Evolutionary conservation across 1,140 invertebrate genomes (phyloP), one percentile per base, ranked within the genome.

Genomic region (Epicauta chinensis): DNA sequence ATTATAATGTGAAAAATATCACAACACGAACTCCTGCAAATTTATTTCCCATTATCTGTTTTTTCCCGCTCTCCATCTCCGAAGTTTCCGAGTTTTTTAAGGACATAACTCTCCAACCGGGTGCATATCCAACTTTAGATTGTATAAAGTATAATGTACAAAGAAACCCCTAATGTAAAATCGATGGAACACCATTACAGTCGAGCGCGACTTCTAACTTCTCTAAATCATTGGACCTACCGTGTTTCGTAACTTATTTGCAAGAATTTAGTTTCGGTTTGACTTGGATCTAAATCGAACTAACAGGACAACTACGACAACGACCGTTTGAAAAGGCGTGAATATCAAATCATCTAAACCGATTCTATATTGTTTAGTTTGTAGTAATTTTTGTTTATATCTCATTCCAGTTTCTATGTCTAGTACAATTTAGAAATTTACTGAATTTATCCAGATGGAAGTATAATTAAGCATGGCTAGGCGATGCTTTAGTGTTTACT

Each of bases 131-230:
- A 70, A 70, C 65, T 65, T 65, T 67, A 70, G 66, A 70, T 70
- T 69, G 67, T 70, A 68, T 65, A 70, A 70, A 69, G 67, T 70
- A 68, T 70, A 70, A 70, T 69, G 66, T 69, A 70, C 64, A 70
- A 70, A 69, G 68, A 70, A 70, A 69, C 65, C 61, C 65, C 65
- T 70, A 70, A 70, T 70, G 68, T 67, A 70, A 70, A 70, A 70
- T 70, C 68, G 68, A 70, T 70, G 60, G 61, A 60, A 66, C 66
- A 62, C 67, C 67, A 69, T 69, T 69, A 69, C 66, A 64, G 66
- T 60, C 60, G 63, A 59, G 56, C 56, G 55, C 59, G 63, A 69
- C 66, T 68, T 68, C 64, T 61, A 64, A 65, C 60, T 59, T 46
- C 60, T 23, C 42, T 69, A 66, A 67, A 69, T 67, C 64, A 69